Evolutionary conservation across 2,888 invertebrate species (phyloP).

Genomic region (Margaritifera margaritifera): DNA sequence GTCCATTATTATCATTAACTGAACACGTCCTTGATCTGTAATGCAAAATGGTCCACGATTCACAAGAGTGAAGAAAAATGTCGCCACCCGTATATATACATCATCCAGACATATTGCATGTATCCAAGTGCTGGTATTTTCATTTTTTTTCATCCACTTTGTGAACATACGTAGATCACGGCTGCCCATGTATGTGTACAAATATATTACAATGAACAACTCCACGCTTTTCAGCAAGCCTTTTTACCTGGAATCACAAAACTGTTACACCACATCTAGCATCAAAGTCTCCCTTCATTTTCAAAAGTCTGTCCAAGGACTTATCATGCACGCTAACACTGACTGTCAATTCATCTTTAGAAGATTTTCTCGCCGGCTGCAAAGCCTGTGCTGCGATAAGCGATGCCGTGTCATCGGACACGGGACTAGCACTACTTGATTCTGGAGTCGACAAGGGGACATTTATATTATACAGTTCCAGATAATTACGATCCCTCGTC

Average conservation of each 20-base stretch:
- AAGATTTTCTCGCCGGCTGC: conserved; percentile 34
- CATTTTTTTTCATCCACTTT: no score
- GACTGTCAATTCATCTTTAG: conserved; percentile 45
- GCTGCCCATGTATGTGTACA: no score
- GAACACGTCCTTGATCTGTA: no score
- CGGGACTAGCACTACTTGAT: conserved; percentile 53
- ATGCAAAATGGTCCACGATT: no score
- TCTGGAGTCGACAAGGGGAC: conserved; percentile 63
- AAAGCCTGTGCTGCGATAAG: conserved; percentile 37
- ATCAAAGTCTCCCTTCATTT: conserved; percentile 46
- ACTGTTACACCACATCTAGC: conserved; percentile 33
- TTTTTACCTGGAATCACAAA: conserved; percentile 16
- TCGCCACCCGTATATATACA: no score
- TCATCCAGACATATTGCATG: no score
- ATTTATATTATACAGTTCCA: conserved; percentile 68
- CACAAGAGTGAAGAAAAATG: no score
- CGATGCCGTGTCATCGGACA: conserved; percentile 43
- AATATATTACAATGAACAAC: no score
- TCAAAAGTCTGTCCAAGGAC: conserved; percentile 52
- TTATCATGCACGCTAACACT: conserved; percentile 57
- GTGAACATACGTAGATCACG: no score
- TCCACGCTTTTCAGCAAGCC: no score
- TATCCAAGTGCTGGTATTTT: no score
- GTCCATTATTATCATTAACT: no score
- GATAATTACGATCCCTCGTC: conserved; percentile 63